phyloP scores from a whole-genome alignment of 2,113 vertebrate genomes.

The Aphelocoma coerulescens region DNA sequence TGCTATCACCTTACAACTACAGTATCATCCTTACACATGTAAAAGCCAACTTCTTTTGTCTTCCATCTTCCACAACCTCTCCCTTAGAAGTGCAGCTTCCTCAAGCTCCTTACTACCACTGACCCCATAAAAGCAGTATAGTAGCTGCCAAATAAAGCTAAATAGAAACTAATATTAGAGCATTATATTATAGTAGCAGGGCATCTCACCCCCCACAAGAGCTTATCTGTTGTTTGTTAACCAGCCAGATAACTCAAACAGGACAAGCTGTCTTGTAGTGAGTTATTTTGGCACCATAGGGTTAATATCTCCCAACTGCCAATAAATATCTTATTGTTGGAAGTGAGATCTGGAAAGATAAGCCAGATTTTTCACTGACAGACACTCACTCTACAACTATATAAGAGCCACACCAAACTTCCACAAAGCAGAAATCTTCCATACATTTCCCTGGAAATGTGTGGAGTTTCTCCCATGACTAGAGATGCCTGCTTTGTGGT shows the following conservation, averaged over 20 bases:
- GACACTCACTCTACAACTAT: background rate
- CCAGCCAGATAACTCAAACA: background rate
- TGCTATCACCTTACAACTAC: background rate
- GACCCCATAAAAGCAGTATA: background rate
- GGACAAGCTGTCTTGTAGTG: background rate
- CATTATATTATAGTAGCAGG: background rate
- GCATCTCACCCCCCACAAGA: background rate
- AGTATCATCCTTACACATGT: background rate
- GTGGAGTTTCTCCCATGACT: background rate
- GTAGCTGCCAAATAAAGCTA: background rate
- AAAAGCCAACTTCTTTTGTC: background rate
- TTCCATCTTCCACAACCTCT: background rate
- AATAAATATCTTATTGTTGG: background rate
- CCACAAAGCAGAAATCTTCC: background rate
- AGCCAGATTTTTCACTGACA: background rate
- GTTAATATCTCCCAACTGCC: background rate
- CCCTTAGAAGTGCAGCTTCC: background rate
- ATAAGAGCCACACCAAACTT: background rate
- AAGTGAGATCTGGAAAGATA: background rate
- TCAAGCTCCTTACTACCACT: background rate
- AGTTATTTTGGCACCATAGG: background rate
- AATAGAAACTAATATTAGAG: background rate
- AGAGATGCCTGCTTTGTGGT: fast-evolving
- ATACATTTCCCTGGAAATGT: background rate
- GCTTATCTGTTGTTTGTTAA: background rate